phyloP scores from a whole-genome alignment of 2,888 invertebrate species.

The Charanyca ferruginea region DNA sequence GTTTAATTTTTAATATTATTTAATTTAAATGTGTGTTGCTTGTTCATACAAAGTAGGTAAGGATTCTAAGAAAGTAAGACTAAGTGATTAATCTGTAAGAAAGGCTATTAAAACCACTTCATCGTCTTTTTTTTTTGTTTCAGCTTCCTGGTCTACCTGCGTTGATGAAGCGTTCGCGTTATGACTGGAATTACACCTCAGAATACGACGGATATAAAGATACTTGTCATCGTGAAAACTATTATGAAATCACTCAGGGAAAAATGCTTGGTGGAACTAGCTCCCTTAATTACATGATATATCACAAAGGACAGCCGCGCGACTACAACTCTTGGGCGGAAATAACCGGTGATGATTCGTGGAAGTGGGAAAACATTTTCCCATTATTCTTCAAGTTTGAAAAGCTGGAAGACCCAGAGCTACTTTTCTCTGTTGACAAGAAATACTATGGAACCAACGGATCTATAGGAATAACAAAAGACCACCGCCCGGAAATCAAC shows the following conservation, averaged over 20 bases:
- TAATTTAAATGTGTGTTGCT: no score
- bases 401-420: slow-evolving; percentile 57
- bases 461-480: slow-evolving; percentile 59
- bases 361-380: slow-evolving; percentile 70
- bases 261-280: slow-evolving; percentile 76
- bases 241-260: slow-evolving; percentile 66
- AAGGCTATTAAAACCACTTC: neutral
- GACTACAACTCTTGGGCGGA: slow-evolving; percentile 73
- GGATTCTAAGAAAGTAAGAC: no score
- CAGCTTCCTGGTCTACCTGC: slow-evolving; percentile 70
- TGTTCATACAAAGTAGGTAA: no score
- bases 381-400: slow-evolving; percentile 72
- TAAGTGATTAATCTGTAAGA: neutral
- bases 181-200: slow-evolving; percentile 73
- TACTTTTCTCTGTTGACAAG: slow-evolving; percentile 56
- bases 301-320: slow-evolving; percentile 70
- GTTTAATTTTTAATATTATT: no score
- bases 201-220: slow-evolving; percentile 58
- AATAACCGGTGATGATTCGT: slow-evolving; percentile 62
- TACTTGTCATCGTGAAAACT: slow-evolving; percentile 43
- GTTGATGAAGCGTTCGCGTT: slow-evolving; percentile 57
- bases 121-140: slow-evolving; percentile 8
- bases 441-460: slow-evolving; percentile 65
- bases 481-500: slow-evolving; percentile 51
- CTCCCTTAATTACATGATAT: slow-evolving; percentile 70